These are phyloP conservation scores for Bruchidius siliquastri DNA, from an alignment of 2,888 invertebrate species.

Conservation along the genomic window DNA sequence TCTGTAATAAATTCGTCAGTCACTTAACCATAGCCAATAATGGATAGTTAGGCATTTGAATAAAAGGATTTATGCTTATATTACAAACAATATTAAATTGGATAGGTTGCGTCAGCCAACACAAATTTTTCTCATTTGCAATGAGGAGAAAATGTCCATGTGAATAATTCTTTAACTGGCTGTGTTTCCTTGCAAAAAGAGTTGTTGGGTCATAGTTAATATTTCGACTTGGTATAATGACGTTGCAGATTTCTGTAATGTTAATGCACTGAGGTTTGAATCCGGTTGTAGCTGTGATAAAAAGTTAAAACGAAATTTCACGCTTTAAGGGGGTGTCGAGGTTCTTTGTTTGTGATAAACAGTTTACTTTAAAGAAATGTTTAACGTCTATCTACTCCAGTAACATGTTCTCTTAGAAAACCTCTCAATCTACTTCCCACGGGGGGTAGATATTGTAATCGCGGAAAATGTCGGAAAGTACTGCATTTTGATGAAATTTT, in stretches of 20 bases:
- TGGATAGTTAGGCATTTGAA: neutral
- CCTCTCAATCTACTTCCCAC: no score
- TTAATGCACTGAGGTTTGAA: neutral
- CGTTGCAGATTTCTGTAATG: neutral
- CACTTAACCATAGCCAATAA: neutral
- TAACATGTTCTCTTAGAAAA: no score
- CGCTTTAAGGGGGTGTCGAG: neutral
- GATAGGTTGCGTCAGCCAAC: neutral
- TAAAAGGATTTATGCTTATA: constrained; percentile 1
- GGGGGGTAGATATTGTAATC: no score
- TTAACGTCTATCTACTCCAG: no score
- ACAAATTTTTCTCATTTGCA: neutral
- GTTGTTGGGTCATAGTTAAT: neutral
- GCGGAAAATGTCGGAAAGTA: no score
- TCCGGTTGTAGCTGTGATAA: neutral
- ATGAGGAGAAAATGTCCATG: neutral
- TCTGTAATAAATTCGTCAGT: constrained; percentile 1
- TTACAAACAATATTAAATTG: constrained; percentile 1
- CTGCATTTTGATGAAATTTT: no score
- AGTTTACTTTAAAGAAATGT: no score
- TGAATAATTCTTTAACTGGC: neutral
- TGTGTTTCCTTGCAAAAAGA: neutral
- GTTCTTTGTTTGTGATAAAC: neutral
- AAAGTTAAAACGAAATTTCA: neutral
- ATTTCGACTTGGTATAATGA: neutral